Conservation (phyloP, 2,113 vertebrate genomes). For the Pycnonotus jocosus region DNA sequence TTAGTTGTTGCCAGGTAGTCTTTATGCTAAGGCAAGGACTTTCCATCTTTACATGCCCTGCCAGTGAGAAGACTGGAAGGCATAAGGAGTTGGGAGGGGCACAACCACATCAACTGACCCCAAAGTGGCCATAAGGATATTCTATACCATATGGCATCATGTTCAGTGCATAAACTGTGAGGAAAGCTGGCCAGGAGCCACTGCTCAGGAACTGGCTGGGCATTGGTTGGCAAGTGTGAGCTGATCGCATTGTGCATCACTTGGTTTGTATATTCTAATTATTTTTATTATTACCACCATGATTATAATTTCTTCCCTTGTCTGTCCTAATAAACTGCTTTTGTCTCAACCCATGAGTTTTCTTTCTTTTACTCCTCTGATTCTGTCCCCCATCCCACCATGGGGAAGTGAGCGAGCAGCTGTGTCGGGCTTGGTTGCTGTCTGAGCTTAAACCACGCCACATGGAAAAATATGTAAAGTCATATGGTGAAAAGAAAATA, state of each 20-base stretch:
- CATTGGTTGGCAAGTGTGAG: not conserved
- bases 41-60: not conserved
- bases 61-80: not conserved
- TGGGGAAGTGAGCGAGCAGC: not conserved
- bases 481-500: constrained; percentile 21
- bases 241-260: not conserved
- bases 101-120: not conserved
- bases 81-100: not conserved
- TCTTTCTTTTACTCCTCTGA: not conserved
- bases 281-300: not conserved
- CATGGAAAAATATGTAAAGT: constrained; percentile 13
- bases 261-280: not conserved
- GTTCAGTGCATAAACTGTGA: not conserved
- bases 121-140: not conserved
- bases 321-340: not conserved
- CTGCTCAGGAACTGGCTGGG: not conserved
- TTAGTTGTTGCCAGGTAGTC: not conserved
- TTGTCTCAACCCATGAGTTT: not conserved
- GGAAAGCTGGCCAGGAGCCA: not conserved
- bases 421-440: not conserved
- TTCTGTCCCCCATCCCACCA: not conserved
- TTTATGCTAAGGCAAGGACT: not conserved
- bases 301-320: not conserved
- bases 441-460: not conserved
- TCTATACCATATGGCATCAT: not conserved